Evolutionary conservation across 2,113 vertebrate genomes (phyloP).

Genomic region (Burhinus bistriatus): DNA sequence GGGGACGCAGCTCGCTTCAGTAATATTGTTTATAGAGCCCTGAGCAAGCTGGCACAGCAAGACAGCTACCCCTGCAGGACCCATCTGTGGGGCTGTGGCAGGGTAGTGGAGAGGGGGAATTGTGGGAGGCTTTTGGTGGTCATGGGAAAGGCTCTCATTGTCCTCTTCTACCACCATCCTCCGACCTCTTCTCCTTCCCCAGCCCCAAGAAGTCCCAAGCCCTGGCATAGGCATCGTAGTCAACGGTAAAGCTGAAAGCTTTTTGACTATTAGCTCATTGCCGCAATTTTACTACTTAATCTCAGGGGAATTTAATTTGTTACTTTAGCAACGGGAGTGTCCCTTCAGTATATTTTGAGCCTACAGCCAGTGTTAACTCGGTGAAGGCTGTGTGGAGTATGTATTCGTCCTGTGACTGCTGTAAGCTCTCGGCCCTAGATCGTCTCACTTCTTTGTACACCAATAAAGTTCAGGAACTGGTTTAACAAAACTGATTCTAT

Average conservation of each 20-base stretch:
- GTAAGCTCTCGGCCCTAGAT: neutral
- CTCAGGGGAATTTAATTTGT: neutral
- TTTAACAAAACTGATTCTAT: neutral
- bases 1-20: neutral
- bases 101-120: neutral
- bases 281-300: neutral
- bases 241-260: neutral
- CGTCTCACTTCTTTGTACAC: neutral
- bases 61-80: neutral
- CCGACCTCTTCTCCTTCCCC: neutral
- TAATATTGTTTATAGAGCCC: neutral
- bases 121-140: neutral
- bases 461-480: neutral
- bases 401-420: neutral
- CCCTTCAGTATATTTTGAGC: neutral
- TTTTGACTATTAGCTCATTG: neutral
- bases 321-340: neutral
- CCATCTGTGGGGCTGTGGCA: no score
- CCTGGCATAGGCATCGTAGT: neutral
- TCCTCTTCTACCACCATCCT: neutral
- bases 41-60: neutral
- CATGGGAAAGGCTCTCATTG: neutral
- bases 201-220: neutral
- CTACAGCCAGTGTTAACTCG: neutral
- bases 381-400: neutral